Percentiles rank a stretch among this genome's conserved stretches.
Conservation (phyloP, 2,797 vertebrate genomes). For the Muraenolepis orangiensis region DNA sequence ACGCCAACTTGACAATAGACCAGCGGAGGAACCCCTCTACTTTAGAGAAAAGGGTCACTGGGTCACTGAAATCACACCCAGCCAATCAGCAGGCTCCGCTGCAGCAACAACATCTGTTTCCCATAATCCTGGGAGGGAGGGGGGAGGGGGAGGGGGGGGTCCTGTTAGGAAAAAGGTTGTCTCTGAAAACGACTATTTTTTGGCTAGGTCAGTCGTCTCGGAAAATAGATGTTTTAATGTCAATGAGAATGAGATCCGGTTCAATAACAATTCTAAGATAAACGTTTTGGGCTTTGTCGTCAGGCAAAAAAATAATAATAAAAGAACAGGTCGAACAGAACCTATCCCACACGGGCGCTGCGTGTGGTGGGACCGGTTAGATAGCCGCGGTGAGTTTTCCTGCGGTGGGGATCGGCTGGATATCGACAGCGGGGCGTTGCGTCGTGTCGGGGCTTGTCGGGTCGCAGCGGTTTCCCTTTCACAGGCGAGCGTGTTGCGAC, state of each 20-base stretch:
- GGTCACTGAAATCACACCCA: slow-evolving; percentile 66
- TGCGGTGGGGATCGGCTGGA: background rate
- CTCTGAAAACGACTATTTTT: background rate
- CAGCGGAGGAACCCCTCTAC: background rate
- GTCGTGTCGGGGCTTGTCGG: background rate
- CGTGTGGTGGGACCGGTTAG: background rate
- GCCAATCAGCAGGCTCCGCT: slow-evolving; percentile 69
- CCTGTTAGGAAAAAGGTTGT: background rate
- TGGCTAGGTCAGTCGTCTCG: background rate
- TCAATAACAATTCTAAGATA: background rate
- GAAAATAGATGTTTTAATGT: background rate
- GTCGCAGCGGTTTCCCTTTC: background rate
- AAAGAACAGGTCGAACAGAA: no score
- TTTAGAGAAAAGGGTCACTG: slow-evolving; percentile 56
- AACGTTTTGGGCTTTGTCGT: background rate
- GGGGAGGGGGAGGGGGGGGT: background rate
- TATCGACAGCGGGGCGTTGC: background rate
- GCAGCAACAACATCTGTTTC: slow-evolving; percentile 42
- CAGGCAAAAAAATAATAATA: no score
- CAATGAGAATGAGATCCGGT: background rate
- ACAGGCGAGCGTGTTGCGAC: background rate
- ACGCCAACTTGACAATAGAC: slow-evolving; percentile 2
- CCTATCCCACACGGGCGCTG: background rate
- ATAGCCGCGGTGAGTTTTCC: background rate
- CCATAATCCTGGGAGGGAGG: background rate